Evolutionary conservation across 2,888 invertebrate species (phyloP), one percentile per base, ranked within the genome.

Genomic region (Bugula neritina): DNA sequence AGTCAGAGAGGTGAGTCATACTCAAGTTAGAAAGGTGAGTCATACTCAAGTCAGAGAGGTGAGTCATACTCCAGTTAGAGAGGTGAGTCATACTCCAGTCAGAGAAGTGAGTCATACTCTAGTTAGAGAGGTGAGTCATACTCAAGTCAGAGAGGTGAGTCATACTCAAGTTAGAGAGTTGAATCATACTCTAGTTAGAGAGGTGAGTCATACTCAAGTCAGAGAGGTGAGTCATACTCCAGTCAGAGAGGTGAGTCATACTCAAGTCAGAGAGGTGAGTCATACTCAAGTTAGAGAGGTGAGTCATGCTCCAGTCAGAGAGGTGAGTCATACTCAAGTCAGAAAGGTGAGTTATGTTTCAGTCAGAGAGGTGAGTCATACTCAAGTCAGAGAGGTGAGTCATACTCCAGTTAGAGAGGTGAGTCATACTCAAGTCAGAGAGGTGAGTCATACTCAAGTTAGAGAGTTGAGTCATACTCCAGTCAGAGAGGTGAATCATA

Each of bases 311-410:
- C 43, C 5, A 43, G 43, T 43, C 43, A 43, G 10, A 5, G 17
- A 43, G 5, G 43, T 10, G 43, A n/a, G n/a, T n/a, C n/a, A n/a
- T 43, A 43, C 43, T 43, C 43, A 43, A 43, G 43, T 43, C 43
- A 43, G 10, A 5, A 43, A 43, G 5, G 43, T 10, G 43, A n/a
- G n/a, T n/a, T 10, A 10, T 43, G 43, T n/a, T 55, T 1, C 77
- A 82, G 81, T n/a, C n/a, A n/a, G n/a, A n/a, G n/a, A n/a, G n/a
- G n/a, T n/a, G n/a, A n/a, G n/a, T n/a, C n/a, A n/a, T 43, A 43
- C 43, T 43, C 43, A 43, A 43, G 43, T 43, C 43, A 43, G 10
- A 5, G 17, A 43, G 5, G 43, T 10, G 43, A n/a, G n/a, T n/a
- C n/a, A n/a, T n/a, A n/a, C n/a, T n/a, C n/a, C n/a, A n/a, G n/a